These are phyloP conservation scores for Neosilurus mollespiculum DNA, from an alignment of 2,797 vertebrate genomes.

Conservation along the genomic window DNA sequence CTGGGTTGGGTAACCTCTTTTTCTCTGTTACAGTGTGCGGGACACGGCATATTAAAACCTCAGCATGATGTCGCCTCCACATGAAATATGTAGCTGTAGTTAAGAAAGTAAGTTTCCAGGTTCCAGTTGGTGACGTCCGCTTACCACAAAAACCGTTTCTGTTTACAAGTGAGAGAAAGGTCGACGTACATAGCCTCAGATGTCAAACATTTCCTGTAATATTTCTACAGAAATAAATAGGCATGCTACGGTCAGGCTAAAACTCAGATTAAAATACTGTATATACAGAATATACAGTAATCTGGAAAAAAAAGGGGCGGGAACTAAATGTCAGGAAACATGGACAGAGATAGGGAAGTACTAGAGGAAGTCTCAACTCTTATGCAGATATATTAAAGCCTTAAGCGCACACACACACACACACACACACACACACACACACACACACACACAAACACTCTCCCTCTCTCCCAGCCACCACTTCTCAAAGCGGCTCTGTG, in stretches of 20 bases:
- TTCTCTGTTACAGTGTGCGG: too few species aligned
- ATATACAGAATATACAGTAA: too few species aligned
- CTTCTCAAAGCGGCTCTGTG: slow-evolving; percentile 24
- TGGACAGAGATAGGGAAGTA: background rate
- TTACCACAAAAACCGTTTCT: background rate
- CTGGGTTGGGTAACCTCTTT: background rate
- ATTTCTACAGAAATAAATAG: background rate
- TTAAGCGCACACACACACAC: background rate
- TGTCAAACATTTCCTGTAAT: background rate
- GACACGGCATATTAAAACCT: background rate
- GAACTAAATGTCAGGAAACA: background rate
- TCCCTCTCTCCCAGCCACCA: background rate
- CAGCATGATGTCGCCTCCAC: background rate
- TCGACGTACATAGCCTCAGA: background rate
- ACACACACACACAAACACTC: slow-evolving; percentile 8
- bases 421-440: background rate
- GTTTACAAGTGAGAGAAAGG: background rate
- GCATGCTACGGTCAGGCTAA: background rate
- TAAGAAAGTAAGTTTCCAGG: background rate
- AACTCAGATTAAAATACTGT: background rate
- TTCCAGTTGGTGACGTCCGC: background rate
- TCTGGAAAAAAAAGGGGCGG: background rate
- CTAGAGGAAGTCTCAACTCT: background rate
- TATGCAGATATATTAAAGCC: background rate
- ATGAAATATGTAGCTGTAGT: background rate